phyloP scores from a whole-genome alignment of 2,797 vertebrate species.

The Balearica regulorum region DNA sequence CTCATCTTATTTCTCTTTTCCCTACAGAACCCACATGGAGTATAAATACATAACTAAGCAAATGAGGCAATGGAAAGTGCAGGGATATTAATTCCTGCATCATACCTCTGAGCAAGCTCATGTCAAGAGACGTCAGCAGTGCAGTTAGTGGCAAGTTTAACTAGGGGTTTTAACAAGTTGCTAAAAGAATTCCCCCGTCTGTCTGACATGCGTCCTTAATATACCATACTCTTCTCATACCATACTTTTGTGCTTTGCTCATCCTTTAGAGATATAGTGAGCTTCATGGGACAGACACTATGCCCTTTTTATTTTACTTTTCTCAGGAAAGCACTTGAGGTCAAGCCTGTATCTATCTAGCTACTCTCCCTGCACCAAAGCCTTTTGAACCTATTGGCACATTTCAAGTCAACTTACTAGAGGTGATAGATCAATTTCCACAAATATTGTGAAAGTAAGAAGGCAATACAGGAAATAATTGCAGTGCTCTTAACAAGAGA shows the following conservation, averaged over 20 bases:
- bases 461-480: not conserved
- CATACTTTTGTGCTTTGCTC: not conserved
- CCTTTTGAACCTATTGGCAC: not conserved
- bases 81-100: not conserved
- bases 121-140: not conserved
- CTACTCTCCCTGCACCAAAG: not conserved
- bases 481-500: not conserved
- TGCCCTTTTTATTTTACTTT: not conserved
- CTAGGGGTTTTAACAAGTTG: not conserved
- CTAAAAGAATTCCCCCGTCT: not conserved
- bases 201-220: not conserved
- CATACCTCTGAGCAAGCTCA: not conserved
- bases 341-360: not conserved
- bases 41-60: not conserved
- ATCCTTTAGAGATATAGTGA: not conserved
- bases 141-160: not conserved
- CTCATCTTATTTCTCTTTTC: conserved; percentile 4
- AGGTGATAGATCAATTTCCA: not conserved
- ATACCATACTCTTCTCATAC: not conserved
- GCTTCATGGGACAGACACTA: not conserved
- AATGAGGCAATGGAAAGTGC: not conserved
- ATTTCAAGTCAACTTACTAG: not conserved
- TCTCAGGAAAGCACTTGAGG: not conserved
- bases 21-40: not conserved
- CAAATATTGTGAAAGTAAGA: not conserved